These are phyloP conservation scores for Xestoiulus laeticollis DNA, from an alignment of 2,888 invertebrate species.

Conservation along the genomic window DNA sequence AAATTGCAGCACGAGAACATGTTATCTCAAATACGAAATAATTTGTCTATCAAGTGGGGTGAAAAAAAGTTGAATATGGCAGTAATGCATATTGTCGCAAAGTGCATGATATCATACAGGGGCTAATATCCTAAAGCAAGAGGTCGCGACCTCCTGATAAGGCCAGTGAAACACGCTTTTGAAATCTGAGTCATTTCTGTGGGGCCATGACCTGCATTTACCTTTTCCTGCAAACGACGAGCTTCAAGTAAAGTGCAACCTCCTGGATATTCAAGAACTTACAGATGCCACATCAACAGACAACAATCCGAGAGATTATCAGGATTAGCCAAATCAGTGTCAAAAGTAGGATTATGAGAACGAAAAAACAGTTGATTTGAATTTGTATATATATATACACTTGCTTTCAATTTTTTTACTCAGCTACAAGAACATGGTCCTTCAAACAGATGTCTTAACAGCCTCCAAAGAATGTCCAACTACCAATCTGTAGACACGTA, in stretches of 20 bases:
- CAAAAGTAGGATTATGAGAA: not conserved
- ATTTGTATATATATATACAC: too few relatives aligned
- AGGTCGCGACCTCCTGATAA: not conserved
- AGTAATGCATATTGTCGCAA: not conserved
- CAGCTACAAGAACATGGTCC: too few relatives aligned
- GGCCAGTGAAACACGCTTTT: not conserved
- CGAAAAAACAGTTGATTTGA: not conserved
- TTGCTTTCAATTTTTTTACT: too few relatives aligned
- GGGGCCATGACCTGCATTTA: not conserved
- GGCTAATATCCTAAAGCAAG: not conserved
- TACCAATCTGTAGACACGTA: too few relatives aligned
- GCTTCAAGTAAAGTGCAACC: not conserved
- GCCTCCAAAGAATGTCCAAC: too few relatives aligned
- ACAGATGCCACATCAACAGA: not conserved
- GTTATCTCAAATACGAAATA: not conserved
- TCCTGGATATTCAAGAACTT: not conserved
- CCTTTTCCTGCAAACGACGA: not conserved
- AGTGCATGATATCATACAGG: not conserved
- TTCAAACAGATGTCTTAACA: too few relatives aligned
- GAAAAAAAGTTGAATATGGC: not conserved
- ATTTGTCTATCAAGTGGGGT: not conserved
- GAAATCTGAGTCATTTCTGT: not conserved
- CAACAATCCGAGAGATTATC: not conserved
- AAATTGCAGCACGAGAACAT: not conserved
- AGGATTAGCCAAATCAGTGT: not conserved